phyloP scores from a whole-genome alignment of 2,113 vertebrate genomes.

The Myotis lucifugus region DNA sequence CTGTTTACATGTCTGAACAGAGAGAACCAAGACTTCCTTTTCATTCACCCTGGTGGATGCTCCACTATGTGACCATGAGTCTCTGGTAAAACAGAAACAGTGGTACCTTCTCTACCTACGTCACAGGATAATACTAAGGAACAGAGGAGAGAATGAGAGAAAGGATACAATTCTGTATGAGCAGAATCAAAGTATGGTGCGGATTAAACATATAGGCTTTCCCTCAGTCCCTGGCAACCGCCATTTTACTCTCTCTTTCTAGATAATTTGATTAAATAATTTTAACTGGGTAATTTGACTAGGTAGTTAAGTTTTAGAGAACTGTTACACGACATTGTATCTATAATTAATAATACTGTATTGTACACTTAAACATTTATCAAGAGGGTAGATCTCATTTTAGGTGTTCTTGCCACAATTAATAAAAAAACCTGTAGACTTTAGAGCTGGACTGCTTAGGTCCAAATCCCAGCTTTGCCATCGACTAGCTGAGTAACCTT shows the following conservation, averaged over 20 bases:
- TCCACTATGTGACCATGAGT: neutral
- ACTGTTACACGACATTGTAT: neutral
- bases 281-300: neutral
- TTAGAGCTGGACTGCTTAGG: neutral
- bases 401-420: neutral
- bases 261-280: neutral
- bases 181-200: neutral
- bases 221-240: neutral
- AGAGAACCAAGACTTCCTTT: neutral
- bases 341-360: neutral
- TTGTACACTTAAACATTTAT: neutral
- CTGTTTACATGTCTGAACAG: neutral
- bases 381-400: neutral
- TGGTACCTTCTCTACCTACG: neutral
- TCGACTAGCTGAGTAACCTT: neutral
- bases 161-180: neutral
- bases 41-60: neutral
- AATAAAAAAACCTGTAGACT: neutral
- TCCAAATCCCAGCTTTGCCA: neutral
- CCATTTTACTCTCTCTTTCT: neutral
- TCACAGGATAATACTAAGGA: neutral
- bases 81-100: neutral
- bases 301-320: neutral
- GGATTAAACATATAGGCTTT: neutral
- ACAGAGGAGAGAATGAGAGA: neutral